These are phyloP conservation scores for Drosophila parabipectinata DNA, from an alignment of 1,140 invertebrate genomes.

Conservation along the genomic window DNA sequence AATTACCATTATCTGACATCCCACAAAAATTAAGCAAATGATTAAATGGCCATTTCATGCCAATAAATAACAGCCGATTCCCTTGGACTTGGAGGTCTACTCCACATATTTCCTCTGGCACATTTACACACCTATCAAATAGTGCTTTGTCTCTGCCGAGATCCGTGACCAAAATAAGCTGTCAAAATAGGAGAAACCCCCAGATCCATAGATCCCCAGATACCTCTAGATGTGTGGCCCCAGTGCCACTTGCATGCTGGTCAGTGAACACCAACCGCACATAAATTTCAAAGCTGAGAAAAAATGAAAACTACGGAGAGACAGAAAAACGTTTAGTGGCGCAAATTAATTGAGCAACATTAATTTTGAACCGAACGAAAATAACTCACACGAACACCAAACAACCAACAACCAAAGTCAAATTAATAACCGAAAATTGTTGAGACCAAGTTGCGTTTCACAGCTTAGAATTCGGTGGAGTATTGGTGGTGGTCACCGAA, in stretches of 20 bases:
- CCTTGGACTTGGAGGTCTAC: conserved; percentile 34
- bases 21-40: conserved; percentile 12
- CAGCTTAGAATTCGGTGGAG: conserved; percentile 52
- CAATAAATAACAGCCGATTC: conserved; percentile 26
- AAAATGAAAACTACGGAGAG: conserved; percentile 3
- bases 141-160: conserved; percentile 48
- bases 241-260: conserved; percentile 54
- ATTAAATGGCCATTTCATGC: conserved; percentile 9
- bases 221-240: conserved; percentile 20
- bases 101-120: conserved; percentile 53
- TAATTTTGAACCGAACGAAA: conserved; percentile 57
- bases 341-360: conserved; percentile 75
- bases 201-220: conserved; percentile 10
- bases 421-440: conserved; percentile 74
- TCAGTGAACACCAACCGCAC: conserved; percentile 55
- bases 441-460: conserved; percentile 35
- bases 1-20: not conserved
- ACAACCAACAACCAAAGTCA: conserved; percentile 55
- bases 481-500: conserved; percentile 19
- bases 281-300: conserved; percentile 53
- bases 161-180: conserved; percentile 60
- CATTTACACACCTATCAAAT: conserved; percentile 68
- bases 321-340: conserved; percentile 71
- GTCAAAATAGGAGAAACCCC: conserved; percentile 59
- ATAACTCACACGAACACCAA: conserved; percentile 45